Base-by-base conservation (phyloP, 1,140 invertebrate genomes). In the Venturia canescens region DNA sequence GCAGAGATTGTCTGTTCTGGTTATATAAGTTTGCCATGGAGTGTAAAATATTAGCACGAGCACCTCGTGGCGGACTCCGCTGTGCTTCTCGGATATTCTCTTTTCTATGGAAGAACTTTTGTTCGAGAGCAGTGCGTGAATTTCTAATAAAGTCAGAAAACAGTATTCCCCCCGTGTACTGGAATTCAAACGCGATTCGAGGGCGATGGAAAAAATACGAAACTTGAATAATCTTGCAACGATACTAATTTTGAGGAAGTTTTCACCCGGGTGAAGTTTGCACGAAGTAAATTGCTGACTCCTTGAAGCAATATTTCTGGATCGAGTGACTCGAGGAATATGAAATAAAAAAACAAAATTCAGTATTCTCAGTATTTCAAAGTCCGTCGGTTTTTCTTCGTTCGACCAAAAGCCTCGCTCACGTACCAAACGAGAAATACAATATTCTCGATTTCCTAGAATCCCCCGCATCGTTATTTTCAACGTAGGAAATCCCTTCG, bases 11-110 rank as follows among this genome's bases (percentile, higher is more conserved):
- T 31, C 66, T 16, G 66, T 4, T 69, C 66, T n/a, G 27, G 66
- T 69, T 69, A 69, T 34, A 31, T 31, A 69, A 69, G 66, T 69
- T 69, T 69, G 31, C 66, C 66, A 15, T 31, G 66, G 31, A 69
- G 66, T 31, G 29, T 69, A 69, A 69, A 69, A 69, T 63, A 63
- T 63, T 69, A 69, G 29, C 29, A 31, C 9, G 29, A 13, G 66
- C 3, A 34, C 31, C 29, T 16, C 31, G 15, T 3, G 66, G 29
- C 16, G 26, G 29, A 27, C 16, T 69, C 66, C 31, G 29, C 66
- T 31, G n/a, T 34, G n/a, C 66, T 69, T 69, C 4, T 16, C 29
- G 16, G 13, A 34, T 31, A 27, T n/a, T n/a, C 29, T 66, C 1
- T 13, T 29, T 29, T 66, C 23, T 31, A 69, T 31, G 66, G n/a